Base-by-base conservation (phyloP, 2,888 invertebrate genomes). In the Ecliptopera silaceata region DNA sequence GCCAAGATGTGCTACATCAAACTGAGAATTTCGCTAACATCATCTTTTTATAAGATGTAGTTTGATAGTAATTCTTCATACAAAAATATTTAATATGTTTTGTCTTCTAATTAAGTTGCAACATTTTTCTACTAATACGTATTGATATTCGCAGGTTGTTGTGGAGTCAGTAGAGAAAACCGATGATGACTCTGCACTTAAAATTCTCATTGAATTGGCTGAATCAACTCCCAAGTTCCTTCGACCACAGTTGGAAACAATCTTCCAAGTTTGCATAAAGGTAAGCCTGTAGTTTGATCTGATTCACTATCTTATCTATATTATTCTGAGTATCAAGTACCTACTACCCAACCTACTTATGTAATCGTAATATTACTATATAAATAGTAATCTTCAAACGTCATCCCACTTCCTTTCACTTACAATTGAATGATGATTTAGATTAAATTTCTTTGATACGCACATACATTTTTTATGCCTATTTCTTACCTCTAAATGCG, bases 191-290 rank as follows among this genome's bases (percentile, higher is more conserved):
- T 95, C 97, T 22, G 92, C 99, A 29, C 86, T 99, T 26, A 98
- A 99, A 88, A 95, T 97, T 66, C 92, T 99, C 34, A 97, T 99
- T 64, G 99, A 99, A 75, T 87, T 99, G 74, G 97, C 98, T 0
- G 98, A 99, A 86, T 94, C 95, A 56, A 95, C 97, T 5, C 99
- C 99, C 0, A 99, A 98, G 86, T 98, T 95, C 82, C 91, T 99
- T 58, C 93, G 98, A 64, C 94, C 96, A 3, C 97, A 99, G 77
- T 84, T 99, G 55, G 95, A 96, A 69, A 91, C 93, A 12, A 95
- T 99, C 69, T 96, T 98, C 68, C 78, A 74, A 71, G 71, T 75
- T 8, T 77, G 77, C 61, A 70, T 75, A 60, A 75, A 77, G 74
- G 75, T 79, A 64, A 44, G 66, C 11, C 10, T 3, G 26, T 26